Base-by-base conservation (phyloP, 1,140 invertebrate species). In the Euwallacea similis region DNA sequence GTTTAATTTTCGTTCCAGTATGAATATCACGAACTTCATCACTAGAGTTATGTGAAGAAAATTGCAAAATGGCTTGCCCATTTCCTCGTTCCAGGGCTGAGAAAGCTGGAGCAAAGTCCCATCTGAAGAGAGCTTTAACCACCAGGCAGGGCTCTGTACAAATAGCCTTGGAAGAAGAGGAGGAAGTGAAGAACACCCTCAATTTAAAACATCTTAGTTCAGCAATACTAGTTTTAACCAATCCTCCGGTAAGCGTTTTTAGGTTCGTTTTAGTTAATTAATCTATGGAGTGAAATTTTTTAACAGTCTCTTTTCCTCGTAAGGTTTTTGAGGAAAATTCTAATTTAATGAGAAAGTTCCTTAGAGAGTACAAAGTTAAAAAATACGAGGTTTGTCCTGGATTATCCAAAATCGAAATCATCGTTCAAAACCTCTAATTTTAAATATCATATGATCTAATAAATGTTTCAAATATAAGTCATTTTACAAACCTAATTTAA, bases 161-260 rank as follows among this genome's bases (percentile, higher is more conserved):
- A 64, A 83, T 86, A 42, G 75, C 80, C n/a, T 80, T 82, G 2
- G 84, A 86, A 11, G 77, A 81, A 55, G 85, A 86, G 15, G 78
- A 79, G 44, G 85, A 86, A 53, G 83, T 85, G 67, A 84, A 80
- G 11, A 83, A 84, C 71, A 87, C 86, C 7, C 79, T 88, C 41
- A 88, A 87, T 74, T 80, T 87, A 54, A 87, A 87, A 74, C 84
- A 86, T 64, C 76, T 88, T 15, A 84, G 83, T 65, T 82, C 85
- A 9, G 86, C 86, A 2, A 84, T 88, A n/a, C 79, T 83, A 11
- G 80, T 85, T 63, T 78, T 88, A 60, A 88, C 85, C 8, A 83
- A 85, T 73, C 86, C 86, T 71, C 81, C 84, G 82, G 86, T 88
- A 82, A 83, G 81, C 69, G 8, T 2, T 33, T 33, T 33, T 33